Evolutionary conservation across 2,113 vertebrate species (phyloP).

Genomic region (Xerus inauris): DNA sequence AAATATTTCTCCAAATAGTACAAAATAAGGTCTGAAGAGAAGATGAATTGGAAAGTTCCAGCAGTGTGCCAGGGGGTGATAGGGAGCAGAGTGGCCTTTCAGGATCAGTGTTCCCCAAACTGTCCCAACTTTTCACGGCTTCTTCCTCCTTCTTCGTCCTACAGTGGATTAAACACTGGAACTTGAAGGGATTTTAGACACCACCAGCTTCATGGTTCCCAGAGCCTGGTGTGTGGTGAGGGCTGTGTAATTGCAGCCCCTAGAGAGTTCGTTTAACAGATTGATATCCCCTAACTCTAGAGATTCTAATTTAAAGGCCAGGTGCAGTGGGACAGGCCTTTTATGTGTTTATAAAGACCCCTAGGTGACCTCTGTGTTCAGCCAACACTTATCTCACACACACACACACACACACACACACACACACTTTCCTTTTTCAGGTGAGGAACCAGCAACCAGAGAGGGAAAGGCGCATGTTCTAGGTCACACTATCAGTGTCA

Average conservation of each 20-base stretch:
- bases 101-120: neutral
- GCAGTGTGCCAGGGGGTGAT: neutral
- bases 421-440: neutral
- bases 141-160: conserved; percentile 38
- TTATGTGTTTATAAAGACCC: neutral
- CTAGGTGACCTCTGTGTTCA: neutral
- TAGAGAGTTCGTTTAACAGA: neutral
- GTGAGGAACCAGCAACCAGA: neutral
- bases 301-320: neutral
- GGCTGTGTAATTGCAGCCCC: neutral
- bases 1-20: conserved; percentile 26
- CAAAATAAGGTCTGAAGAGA: neutral
- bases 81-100: neutral
- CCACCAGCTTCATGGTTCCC: neutral
- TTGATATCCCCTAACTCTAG: rapidly evolving
- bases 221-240: neutral
- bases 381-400: neutral
- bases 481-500: neutral
- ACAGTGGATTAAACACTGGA: conserved; percentile 19
- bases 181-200: neutral
- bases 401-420: too few species aligned
- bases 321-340: neutral
- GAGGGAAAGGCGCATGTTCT: rapidly evolving
- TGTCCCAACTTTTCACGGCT: neutral
- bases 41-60: neutral